These are phyloP conservation scores for Pogonus chalceus DNA, from an alignment of 1,140 invertebrate genomes.

Conservation along the genomic window DNA sequence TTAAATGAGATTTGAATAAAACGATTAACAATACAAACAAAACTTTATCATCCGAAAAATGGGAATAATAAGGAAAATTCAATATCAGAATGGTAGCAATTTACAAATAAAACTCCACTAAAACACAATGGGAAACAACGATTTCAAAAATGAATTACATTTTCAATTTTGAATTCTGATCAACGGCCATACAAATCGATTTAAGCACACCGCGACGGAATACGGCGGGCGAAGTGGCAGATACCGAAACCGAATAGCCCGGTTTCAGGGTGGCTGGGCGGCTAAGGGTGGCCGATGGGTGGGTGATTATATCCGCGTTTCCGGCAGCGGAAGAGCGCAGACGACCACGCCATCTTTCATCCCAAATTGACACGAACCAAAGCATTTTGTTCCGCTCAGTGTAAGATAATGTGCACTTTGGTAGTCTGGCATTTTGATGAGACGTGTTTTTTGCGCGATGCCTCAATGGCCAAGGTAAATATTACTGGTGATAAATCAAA, in stretches of 20 bases:
- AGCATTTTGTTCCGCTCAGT: conserved; percentile 3
- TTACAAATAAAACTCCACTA: too few species aligned
- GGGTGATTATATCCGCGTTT: neutral
- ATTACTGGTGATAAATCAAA: conserved; percentile 1
- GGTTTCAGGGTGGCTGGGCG: too few species aligned
- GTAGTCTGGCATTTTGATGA: neutral
- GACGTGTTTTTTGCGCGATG: neutral
- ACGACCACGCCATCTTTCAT: conserved; percentile 3
- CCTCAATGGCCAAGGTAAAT: neutral
- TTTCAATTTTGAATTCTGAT: conserved; percentile 1
- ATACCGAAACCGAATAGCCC: too few species aligned
- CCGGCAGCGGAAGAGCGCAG: neutral
- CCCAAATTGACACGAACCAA: conserved; percentile 1
- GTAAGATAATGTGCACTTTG: conserved; percentile 1
- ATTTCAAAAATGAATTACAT: neutral
- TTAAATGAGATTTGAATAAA: too few species aligned
- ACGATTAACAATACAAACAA: too few species aligned
- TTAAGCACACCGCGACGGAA: too few species aligned
- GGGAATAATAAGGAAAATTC: too few species aligned
- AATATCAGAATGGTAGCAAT: too few species aligned
- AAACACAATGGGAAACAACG: neutral
- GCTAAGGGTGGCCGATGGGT: too few species aligned
- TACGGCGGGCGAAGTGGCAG: too few species aligned
- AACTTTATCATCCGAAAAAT: too few species aligned
- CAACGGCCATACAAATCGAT: neutral